Base-by-base conservation (phyloP, 2,797 vertebrate species). In the Pangasius sanitwongsei region DNA sequence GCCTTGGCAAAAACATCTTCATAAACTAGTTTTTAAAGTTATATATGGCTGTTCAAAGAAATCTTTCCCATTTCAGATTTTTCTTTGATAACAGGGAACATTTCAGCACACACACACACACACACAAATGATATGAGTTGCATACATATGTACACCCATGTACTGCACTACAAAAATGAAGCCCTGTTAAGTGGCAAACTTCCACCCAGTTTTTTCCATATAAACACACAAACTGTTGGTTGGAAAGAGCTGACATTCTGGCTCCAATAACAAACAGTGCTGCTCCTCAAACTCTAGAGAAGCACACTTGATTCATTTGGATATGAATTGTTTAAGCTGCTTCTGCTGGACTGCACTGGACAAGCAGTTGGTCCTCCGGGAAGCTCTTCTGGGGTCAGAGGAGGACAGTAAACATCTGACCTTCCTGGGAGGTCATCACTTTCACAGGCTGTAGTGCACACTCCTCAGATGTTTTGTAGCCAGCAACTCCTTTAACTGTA, bases 201-300 rank as follows among this genome's bases (percentile, higher is more conserved):
- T 78, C 15, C 41, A 31, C 74, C 63, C 23, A 34, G 65, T 28
- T 37, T 34, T 81, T 80, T 88, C 87, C 75, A 89, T 55, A 86
- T 82, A 89, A 86, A 89, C 55, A 48, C 34, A 82, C 7, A 41
- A 61, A 74, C 53, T 16, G 37, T 31, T 72, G n/a, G 5, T 57
- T 41, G 59, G 20, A 44, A 82, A 83, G 59, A 77, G 70, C 9
- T 48, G 81, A 88, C 34, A 70, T 34, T 65, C 41, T 87, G 77
- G n/a, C 34, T 82, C 8, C 57, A 59, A 59, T 41, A 57, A 82
- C 48, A 70, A 70, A 82, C 44, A 69, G 2, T 18, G 9, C 57
- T 65, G 23, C 31, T 61, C 0, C 25, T 34, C 41, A 85, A 5
- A 25, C n/a, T 81, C n/a, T 37, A 18, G 15, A 78, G 28, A 78